phyloP scores from a whole-genome alignment of 1,140 invertebrate species.

The Drosophila tristis region DNA sequence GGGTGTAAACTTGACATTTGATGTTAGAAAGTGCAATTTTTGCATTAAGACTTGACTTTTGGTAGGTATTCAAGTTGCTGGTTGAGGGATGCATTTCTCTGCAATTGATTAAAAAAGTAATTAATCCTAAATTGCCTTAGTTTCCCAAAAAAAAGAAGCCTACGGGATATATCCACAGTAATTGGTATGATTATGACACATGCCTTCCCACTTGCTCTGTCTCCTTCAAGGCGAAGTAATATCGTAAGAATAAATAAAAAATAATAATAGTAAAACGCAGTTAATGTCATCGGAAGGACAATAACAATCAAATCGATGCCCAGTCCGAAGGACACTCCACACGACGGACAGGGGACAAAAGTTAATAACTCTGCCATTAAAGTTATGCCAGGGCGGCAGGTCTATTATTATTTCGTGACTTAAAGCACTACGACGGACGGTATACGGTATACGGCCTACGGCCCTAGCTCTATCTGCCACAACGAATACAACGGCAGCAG shows the following conservation, averaged over 20 bases:
- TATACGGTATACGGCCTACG: constrained; percentile 15
- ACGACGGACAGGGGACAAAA: constrained; percentile 36
- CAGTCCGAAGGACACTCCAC: constrained; percentile 38
- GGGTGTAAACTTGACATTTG: too few relatives aligned
- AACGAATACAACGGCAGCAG: too few relatives aligned
- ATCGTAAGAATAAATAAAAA: constrained; percentile 21
- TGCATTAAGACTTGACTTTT: too few relatives aligned
- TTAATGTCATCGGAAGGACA: constrained; percentile 35
- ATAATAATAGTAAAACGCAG: constrained; percentile 53
- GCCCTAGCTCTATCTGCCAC: too few relatives aligned
- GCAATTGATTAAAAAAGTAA: too few relatives aligned
- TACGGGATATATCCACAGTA: neutral
- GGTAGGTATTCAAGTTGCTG: neutral
- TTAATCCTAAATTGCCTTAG: too few relatives aligned
- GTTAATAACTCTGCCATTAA: constrained; percentile 75
- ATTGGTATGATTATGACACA: neutral
- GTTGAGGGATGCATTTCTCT: neutral
- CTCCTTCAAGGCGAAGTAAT: too few relatives aligned
- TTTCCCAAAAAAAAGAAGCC: too few relatives aligned
- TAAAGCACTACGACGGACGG: constrained; percentile 49
- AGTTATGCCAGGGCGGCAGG: constrained; percentile 36
- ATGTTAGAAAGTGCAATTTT: constrained; percentile 22
- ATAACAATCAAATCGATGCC: constrained; percentile 58
- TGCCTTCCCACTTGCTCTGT: too few relatives aligned
- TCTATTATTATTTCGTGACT: constrained; percentile 76